Conservation (phyloP, 2,888 invertebrate species). For the Trissolcus japonicus region DNA sequence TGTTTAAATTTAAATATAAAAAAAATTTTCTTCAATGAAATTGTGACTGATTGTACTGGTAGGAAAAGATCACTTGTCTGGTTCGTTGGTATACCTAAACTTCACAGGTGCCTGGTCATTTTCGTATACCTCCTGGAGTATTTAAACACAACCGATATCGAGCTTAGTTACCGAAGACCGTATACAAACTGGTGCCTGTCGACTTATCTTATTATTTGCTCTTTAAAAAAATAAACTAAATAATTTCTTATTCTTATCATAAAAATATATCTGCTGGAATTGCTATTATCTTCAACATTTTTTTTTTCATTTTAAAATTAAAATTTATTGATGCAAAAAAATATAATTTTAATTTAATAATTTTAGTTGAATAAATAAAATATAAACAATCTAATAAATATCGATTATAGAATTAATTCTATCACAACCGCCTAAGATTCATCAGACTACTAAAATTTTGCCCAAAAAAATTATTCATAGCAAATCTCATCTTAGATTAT, state of each 20-base stretch:
- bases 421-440: too few species aligned
- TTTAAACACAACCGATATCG: conserved; percentile 22
- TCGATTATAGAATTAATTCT: too few species aligned
- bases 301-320: not conserved
- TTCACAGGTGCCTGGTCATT: conserved; percentile 13
- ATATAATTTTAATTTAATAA: too few species aligned
- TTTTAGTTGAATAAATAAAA: too few species aligned
- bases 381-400: too few species aligned
- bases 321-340: too few species aligned
- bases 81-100: conserved; percentile 8
- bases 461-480: too few species aligned
- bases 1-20: too few species aligned
- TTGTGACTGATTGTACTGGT: conserved; percentile 28
- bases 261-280: not conserved
- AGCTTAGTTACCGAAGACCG: conserved; percentile 2
- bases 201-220: conserved; percentile 20
- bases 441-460: too few species aligned
- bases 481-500: too few species aligned
- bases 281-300: not conserved
- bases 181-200: conserved; percentile 8
- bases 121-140: conserved; percentile 18
- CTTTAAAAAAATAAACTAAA: conserved; percentile 18
- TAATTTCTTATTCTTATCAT: conserved; percentile 10
- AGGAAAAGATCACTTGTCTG: conserved; percentile 19
- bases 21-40: not conserved